Evolutionary conservation across 1,140 invertebrate genomes (phyloP), one percentile per base, ranked within the genome.

Genomic region (Drosophila pseudoobscura): DNA sequence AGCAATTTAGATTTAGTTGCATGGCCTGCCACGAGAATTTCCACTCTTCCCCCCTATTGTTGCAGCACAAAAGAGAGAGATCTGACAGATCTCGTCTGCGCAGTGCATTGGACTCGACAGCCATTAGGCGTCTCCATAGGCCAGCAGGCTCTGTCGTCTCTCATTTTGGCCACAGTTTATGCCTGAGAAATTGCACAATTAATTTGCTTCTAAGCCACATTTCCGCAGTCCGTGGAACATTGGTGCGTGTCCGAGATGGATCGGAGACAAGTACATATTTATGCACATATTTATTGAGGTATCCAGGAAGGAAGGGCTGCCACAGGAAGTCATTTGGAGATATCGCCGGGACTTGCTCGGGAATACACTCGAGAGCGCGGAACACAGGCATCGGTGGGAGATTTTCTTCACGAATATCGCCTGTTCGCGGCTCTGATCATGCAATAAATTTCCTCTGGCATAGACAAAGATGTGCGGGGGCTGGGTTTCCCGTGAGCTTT

Each of bases 1-100:
- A 58, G 41, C 74, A 82, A 82, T 87, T 82, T 78, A 75, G 29
- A 78, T 82, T 75, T 65, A 61, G 29, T 51, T 63, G 72, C 66
- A 59, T 75, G 46, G 22, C 15, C 26, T 24, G 46, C 46, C 26
- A 17, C 20, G 31, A 13, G 54, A 56, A 54, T 46, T 41, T 44
- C 17, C 46, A 64, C 63, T 53, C 17, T 62, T 50, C 31, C 26
- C 9, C 62, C 35, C 43, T 50, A 71, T 71, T 71, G 60, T 63
- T 70, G 43, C 55, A 26, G 0, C 24, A 55, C 22, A 39, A 20
- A n/a, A 39, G 35, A 13, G 35, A 13, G 35, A 39, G 35, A 39
- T 39, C 35, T 35, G 9, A 11, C 24, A 24, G 6, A 8, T 20
- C 9, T 24, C 26, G 15, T 29, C 20, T 55, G 46, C 26, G 11